Conservation (phyloP, 2,797 vertebrate genomes). For the Hipposideros larvatus region DNA sequence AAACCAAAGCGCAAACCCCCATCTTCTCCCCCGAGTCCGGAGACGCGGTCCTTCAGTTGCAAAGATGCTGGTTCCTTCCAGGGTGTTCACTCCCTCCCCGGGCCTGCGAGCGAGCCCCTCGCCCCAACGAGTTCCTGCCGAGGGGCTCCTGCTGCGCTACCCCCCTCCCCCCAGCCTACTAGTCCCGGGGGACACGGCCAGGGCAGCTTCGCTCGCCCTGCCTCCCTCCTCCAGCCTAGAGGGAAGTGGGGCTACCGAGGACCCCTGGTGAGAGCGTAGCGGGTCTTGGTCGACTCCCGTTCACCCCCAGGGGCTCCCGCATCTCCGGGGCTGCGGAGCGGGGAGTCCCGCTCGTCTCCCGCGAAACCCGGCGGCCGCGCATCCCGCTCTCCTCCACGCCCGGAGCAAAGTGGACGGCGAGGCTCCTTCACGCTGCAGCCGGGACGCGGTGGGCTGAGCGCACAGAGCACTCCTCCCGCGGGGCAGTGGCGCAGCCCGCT, state of each 20-base stretch:
- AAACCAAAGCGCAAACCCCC: background rate
- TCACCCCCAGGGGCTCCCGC: background rate
- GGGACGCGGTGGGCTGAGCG: background rate
- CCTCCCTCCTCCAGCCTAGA: background rate
- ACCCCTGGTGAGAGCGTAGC: background rate
- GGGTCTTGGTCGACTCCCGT: background rate
- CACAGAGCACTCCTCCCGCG: constrained; percentile 49
- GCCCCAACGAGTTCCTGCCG: background rate
- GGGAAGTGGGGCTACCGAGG: background rate
- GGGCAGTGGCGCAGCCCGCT: constrained; percentile 79
- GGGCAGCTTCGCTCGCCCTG: background rate
- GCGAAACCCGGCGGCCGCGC: constrained; percentile 50
- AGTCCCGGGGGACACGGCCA: constrained; percentile 61
- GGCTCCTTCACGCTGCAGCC: background rate
- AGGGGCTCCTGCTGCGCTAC: constrained; percentile 26
- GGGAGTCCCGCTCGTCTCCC: constrained; percentile 56
- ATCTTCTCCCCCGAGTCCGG: background rate
- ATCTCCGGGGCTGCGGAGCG: constrained; percentile 34
- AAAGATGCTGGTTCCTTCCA: background rate
- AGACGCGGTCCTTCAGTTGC: background rate
- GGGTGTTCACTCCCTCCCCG: background rate
- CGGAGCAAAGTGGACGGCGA: constrained; percentile 58
- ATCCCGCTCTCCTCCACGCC: constrained; percentile 50
- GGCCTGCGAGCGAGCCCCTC: background rate
- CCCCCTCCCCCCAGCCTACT: constrained; percentile 46